Evolutionary conservation across 2,113 vertebrate genomes (phyloP).

Genomic region (Halcyon malimbica): DNA sequence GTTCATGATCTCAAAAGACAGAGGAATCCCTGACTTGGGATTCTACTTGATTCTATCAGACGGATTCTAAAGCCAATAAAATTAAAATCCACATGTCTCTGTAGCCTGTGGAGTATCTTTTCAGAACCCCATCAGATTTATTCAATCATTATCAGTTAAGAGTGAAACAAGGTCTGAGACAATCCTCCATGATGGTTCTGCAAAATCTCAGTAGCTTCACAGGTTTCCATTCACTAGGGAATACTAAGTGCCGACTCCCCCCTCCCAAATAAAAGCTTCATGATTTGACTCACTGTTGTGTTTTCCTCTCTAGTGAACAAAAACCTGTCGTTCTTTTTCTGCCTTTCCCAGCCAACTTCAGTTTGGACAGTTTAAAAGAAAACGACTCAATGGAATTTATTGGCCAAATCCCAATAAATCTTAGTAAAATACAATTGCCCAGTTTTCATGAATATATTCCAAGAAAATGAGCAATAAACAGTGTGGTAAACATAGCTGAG

Average conservation of each 20-base stretch:
- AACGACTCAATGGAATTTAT: not conserved
- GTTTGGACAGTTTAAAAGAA: not conserved
- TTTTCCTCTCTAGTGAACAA: not conserved
- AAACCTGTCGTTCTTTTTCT: not conserved
- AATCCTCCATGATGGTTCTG: not conserved
- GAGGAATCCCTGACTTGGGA: not conserved
- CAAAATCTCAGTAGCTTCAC: not conserved
- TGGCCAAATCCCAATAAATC: not conserved
- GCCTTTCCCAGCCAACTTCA: not conserved
- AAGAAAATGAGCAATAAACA: not conserved
- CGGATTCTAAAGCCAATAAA: not conserved
- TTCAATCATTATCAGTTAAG: not conserved
- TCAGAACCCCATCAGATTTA: not conserved
- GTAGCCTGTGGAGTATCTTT: not conserved
- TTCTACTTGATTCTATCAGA: not conserved
- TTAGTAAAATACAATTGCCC: not conserved
- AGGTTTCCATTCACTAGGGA: not conserved
- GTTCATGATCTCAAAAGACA: not conserved
- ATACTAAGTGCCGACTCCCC: not conserved
- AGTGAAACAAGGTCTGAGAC: not conserved
- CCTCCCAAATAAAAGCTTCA: not conserved
- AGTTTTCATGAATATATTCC: not conserved
- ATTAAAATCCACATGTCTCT: not conserved
- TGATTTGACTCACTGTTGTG: not conserved
- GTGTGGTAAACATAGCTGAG: not conserved